Evolutionary conservation across 2,888 invertebrate genomes (phyloP).

Genomic region (Torymus auratus): DNA sequence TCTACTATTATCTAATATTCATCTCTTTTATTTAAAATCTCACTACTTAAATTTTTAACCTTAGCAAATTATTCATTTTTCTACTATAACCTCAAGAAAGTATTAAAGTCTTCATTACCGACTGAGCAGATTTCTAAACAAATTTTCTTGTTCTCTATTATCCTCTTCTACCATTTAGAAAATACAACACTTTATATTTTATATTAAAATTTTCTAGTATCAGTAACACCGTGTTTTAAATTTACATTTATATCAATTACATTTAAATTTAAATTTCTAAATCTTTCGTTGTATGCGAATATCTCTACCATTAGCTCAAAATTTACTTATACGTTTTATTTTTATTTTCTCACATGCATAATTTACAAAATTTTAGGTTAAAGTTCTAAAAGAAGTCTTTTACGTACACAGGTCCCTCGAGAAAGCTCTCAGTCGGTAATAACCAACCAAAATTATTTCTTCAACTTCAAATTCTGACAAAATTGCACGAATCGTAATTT

Average conservation of each 20-base stretch:
- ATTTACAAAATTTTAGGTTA: not conserved
- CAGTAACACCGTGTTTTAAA: not conserved
- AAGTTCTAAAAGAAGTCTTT: not conserved
- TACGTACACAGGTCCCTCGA: not conserved
- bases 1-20: not conserved
- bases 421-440: constrained; percentile 23
- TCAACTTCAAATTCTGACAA: not conserved
- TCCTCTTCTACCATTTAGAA: no score
- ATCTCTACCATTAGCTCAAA: not conserved
- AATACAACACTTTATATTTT: no score
- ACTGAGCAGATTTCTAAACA: not conserved
- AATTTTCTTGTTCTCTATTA: no score
- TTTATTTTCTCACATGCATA: not conserved
- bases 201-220: not conserved
- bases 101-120: not conserved
- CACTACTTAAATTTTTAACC: not conserved
- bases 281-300: constrained; percentile 23
- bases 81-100: not conserved
- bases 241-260: not conserved
- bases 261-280: not conserved
- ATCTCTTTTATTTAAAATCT: no score
- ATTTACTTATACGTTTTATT: not conserved
- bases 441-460: not conserved
- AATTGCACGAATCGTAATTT: not conserved
- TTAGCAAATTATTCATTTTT: constrained; percentile 6